These are phyloP conservation scores for Manacus vitellinus DNA, from an alignment of 2,113 vertebrate species.

Conservation along the genomic window DNA sequence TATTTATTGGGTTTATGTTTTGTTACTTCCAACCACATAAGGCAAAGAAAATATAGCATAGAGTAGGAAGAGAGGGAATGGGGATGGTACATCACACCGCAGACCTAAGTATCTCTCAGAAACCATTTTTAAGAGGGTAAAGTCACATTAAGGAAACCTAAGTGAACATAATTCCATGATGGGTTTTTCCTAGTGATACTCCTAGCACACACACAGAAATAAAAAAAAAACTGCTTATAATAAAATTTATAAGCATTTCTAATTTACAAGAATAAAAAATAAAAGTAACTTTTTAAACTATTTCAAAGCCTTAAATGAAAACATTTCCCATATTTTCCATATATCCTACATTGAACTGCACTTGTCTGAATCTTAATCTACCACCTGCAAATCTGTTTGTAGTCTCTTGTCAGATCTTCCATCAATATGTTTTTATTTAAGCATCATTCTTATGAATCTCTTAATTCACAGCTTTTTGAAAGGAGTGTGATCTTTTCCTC, in stretches of 20 bases:
- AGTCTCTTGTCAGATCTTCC: background rate
- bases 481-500: background rate
- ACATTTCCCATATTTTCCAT: background rate
- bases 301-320: background rate
- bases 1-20: background rate
- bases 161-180: background rate
- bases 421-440: background rate
- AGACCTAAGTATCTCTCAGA: background rate
- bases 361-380: background rate
- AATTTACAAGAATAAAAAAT: no score
- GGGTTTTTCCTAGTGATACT: background rate
- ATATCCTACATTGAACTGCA: background rate
- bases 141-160: background rate
- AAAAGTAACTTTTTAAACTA: background rate
- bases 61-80: background rate
- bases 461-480: background rate
- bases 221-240: background rate
- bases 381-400: background rate
- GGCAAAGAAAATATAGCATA: background rate
- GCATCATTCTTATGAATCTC: background rate
- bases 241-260: background rate
- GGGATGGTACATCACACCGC: background rate
- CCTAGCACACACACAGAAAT: background rate
- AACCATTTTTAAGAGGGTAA: background rate
- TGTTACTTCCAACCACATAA: background rate